Evolutionary conservation across 2,113 vertebrate genomes (phyloP).

Genomic region (Cariama cristata): DNA sequence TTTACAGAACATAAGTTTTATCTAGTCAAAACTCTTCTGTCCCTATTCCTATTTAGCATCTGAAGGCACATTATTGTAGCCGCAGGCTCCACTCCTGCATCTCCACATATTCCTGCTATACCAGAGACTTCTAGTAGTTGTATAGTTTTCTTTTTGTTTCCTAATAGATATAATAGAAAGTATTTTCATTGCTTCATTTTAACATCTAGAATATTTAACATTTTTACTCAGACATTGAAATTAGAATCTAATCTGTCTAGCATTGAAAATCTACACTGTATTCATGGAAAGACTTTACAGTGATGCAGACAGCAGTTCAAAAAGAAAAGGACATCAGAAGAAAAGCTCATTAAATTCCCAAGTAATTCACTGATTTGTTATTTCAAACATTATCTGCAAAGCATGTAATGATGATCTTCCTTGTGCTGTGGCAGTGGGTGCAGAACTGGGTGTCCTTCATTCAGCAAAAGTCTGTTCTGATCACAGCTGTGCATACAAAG

Average conservation of each 20-base stretch:
- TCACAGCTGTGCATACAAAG: constrained; percentile 74
- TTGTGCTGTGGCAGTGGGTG: not conserved
- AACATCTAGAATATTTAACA: not conserved
- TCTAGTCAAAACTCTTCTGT: not conserved
- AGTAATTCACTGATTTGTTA: constrained; percentile 2
- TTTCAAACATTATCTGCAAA: constrained; percentile 3
- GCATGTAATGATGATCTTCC: not conserved
- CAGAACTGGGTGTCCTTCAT: not conserved
- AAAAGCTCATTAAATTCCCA: constrained; percentile 21
- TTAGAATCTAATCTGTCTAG: not conserved
- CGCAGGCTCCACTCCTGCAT: not conserved
- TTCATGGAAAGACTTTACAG: not conserved
- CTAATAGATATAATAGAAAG: not conserved
- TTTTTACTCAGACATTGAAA: not conserved
- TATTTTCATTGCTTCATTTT: not conserved
- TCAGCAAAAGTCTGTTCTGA: constrained; percentile 31
- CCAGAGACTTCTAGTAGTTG: not conserved
- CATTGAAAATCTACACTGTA: not conserved
- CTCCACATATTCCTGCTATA: not conserved
- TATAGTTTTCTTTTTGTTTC: not conserved
- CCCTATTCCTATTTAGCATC: not conserved
- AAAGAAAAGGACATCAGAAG: not conserved
- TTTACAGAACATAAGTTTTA: not conserved
- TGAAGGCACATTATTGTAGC: not conserved
- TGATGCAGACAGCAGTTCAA: not conserved